phyloP scores from a whole-genome alignment of 1,140 invertebrate species.

The Bombus huntii region DNA sequence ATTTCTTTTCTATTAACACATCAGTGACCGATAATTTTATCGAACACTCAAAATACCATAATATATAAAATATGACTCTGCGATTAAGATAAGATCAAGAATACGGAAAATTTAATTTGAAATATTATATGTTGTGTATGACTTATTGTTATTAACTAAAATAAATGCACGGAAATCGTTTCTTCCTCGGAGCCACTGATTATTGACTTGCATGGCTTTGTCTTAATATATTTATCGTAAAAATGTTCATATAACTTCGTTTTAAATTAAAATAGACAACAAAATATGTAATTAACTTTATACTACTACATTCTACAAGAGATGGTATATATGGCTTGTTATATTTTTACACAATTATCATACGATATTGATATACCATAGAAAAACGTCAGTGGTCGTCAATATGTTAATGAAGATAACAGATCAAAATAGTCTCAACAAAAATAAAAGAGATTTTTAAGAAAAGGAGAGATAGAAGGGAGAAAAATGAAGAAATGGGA shows the following conservation, averaged over 20 bases:
- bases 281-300: too few species aligned
- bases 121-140: not conserved
- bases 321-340: too few species aligned
- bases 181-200: too few species aligned
- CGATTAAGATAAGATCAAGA: not conserved
- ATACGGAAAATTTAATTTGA: not conserved
- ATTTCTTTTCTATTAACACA: not conserved
- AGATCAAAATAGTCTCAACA: not conserved
- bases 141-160: too few species aligned
- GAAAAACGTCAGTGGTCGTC: not conserved
- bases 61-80: not conserved
- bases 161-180: too few species aligned
- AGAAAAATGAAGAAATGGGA: not conserved
- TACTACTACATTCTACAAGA: too few species aligned
- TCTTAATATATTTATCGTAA: too few species aligned
- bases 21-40: not conserved
- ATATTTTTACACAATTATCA: too few species aligned
- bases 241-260: too few species aligned
- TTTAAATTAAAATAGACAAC: too few species aligned
- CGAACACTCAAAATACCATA: not conserved
- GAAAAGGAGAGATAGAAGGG: not conserved
- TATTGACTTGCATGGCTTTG: too few species aligned
- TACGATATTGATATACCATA: too few species aligned
- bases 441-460: not conserved
- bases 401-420: not conserved